Percentiles rank a stretch among this genome's conserved stretches.
These are phyloP conservation scores for Pardalotus punctatus DNA, from an alignment of 2,113 vertebrate species.

Conservation along the genomic window DNA sequence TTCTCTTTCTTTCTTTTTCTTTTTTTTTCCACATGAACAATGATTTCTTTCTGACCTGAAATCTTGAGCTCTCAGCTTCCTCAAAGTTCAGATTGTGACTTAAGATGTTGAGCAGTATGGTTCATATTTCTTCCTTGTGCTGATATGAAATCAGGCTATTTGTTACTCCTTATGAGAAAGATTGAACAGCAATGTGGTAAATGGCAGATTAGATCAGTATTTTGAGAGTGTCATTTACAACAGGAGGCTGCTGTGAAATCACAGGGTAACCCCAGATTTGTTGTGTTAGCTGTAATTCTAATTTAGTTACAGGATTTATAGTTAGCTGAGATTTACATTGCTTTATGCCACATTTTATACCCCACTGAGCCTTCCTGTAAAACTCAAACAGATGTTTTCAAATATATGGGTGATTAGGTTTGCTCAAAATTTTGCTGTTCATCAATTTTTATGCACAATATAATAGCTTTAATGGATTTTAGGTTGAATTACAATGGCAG, in stretches of 20 bases:
- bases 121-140: neutral
- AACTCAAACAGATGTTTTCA: neutral
- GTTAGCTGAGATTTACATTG: neutral
- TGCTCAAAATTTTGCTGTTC: neutral
- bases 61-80: neutral
- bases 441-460: neutral
- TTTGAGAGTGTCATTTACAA: neutral
- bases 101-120: neutral
- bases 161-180: neutral
- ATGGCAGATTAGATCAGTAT: neutral
- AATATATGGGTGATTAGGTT: neutral
- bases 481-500: neutral
- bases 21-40: no score
- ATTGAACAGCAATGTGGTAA: neutral
- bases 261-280: neutral
- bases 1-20: neutral
- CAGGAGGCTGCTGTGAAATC: neutral
- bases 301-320: neutral
- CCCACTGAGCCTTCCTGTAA: neutral
- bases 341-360: neutral
- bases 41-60: neutral
- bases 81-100: neutral
- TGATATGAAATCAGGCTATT: neutral
- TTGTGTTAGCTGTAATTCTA: neutral
- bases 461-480: neutral